Conservation (phyloP, 2,113 vertebrate genomes). For the Leucopsar rothschildi region DNA sequence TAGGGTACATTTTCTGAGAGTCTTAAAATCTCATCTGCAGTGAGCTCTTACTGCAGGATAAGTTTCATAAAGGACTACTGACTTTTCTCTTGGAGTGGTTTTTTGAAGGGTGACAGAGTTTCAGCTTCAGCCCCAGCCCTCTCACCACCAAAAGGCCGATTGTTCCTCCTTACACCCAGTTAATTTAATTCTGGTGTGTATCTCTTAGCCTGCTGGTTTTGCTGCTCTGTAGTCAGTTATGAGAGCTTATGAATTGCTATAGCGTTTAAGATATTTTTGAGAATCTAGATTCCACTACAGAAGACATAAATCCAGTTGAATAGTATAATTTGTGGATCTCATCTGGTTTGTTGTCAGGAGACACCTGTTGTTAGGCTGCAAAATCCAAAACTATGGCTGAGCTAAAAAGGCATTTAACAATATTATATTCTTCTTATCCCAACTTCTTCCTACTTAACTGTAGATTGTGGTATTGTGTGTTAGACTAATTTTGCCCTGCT, state of each 20-base stretch:
- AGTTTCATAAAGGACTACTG: background rate
- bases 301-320: background rate
- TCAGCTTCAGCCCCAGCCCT: background rate
- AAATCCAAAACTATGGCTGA: background rate
- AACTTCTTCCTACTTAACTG: background rate
- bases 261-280: background rate
- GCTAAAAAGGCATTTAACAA: background rate
- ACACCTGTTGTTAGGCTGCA: background rate
- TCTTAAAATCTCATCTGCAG: constrained; percentile 3
- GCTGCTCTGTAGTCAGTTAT: background rate
- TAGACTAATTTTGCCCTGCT: background rate
- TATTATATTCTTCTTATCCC: background rate
- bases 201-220: background rate
- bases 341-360: background rate
- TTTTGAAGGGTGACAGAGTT: background rate
- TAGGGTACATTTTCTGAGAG: background rate
- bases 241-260: background rate
- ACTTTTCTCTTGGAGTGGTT: background rate
- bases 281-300: background rate
- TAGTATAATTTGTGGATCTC: background rate
- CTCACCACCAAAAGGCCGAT: background rate
- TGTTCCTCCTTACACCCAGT: background rate
- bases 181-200: background rate
- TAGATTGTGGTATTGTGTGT: background rate
- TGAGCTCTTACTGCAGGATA: background rate